Percentiles rank a stretch among this genome's conserved stretches.
Conservation (phyloP, 2,797 vertebrate genomes). For the Psittacula echo region DNA sequence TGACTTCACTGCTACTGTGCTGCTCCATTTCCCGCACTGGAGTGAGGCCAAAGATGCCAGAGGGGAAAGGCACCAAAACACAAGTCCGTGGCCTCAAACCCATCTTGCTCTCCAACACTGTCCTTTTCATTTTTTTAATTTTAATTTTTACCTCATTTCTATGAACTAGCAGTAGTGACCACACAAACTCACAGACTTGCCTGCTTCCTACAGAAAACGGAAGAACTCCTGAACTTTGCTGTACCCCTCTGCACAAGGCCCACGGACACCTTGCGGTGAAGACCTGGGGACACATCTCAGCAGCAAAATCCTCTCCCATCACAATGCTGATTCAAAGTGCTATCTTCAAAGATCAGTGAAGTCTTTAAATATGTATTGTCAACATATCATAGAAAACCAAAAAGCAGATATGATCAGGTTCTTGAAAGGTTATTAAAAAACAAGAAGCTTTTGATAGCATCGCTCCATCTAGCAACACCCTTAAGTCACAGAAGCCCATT, state of each 20-base stretch:
- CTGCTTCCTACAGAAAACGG: background rate
- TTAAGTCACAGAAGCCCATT: background rate
- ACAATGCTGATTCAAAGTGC: background rate
- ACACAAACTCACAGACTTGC: background rate
- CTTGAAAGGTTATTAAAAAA: background rate
- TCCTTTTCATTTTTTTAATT: background rate
- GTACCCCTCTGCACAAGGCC: background rate
- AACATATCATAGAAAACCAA: background rate
- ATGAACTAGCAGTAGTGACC: background rate
- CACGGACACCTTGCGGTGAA: background rate
- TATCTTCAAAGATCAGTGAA: background rate
- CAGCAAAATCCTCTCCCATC: background rate
- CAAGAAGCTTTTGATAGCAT: background rate
- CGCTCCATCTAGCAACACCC: background rate
- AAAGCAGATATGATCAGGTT: fast-evolving
- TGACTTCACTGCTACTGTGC: background rate
- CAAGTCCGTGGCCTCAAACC: fast-evolving
- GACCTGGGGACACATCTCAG: background rate
- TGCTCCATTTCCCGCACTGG: background rate
- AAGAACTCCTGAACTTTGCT: background rate
- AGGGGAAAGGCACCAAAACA: fast-evolving
- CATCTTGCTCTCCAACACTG: background rate
- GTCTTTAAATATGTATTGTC: background rate
- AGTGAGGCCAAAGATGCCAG: background rate
- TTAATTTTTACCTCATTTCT: background rate